These are phyloP conservation scores for Ennomos quercinarius DNA, from an alignment of 2,888 invertebrate species.

Conservation along the genomic window DNA sequence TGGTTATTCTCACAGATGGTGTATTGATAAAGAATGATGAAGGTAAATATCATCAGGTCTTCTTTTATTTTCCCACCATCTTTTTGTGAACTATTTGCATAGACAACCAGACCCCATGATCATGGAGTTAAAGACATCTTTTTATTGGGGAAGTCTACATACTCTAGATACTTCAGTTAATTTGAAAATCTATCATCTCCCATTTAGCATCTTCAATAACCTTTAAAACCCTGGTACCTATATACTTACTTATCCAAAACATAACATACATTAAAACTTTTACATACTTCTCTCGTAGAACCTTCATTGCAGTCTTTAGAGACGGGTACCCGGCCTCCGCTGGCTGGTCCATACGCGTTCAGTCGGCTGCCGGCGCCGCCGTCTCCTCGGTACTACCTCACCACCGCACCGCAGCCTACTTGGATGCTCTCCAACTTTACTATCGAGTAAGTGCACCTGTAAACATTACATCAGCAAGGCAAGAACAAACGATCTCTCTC, in stretches of 20 bases:
- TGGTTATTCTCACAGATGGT: constrained; percentile 91
- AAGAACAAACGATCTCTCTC: too few species aligned
- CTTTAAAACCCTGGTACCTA: too few species aligned
- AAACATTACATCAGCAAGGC: too few species aligned
- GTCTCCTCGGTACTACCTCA: constrained; percentile 92
- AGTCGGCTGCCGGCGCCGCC: constrained; percentile 93
- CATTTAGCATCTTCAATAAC: too few species aligned
- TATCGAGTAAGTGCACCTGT: constrained; percentile 85
- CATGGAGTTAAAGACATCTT: too few species aligned
- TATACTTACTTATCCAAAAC: too few species aligned
- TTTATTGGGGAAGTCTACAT: too few species aligned
- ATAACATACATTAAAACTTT: too few species aligned
- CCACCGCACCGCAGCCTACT: constrained; percentile 89
- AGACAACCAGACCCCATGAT: too few species aligned
- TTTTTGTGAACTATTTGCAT: neutral
- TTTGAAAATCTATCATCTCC: too few species aligned
- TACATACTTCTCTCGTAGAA: constrained; percentile 26
- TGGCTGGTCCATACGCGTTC: constrained; percentile 96
- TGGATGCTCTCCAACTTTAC: constrained; percentile 95
- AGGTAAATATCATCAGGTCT: constrained; percentile 74
- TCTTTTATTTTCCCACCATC: neutral
- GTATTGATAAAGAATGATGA: constrained; percentile 86
- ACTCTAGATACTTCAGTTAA: too few species aligned
- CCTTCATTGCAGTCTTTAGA: constrained; percentile 59
- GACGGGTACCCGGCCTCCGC: constrained; percentile 90